Evolutionary conservation across 23 tunicate species (phyloP), one percentile per base, ranked within the genome.

Genomic region (Diplosoma virens): DNA sequence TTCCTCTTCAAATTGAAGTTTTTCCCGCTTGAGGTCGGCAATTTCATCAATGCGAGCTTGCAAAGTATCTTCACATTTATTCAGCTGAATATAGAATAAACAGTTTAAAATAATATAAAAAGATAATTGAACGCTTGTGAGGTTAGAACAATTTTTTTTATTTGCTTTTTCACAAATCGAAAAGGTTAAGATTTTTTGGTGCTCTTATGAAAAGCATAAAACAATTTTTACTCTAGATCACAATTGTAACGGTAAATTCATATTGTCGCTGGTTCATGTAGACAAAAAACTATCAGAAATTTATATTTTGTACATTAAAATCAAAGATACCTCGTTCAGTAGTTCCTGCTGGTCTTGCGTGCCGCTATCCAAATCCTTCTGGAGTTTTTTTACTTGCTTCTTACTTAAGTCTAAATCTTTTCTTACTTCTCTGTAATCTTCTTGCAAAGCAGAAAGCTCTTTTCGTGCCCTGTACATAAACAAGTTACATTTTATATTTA

Each of bases 331-430:
- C 64, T 82, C 96, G 37, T 89, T 79, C 27, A 89, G 55, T 11
- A 82, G 66, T 24, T 73, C 81, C 47, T 89, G 96, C 17, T 89
- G 96, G 3, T 89, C 82, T 59, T 79, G 71, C n/a, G 67, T 72
- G 0, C 81, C 79, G 16, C 59, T 58, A 24, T 82, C 84, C 4
- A 89, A 67, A 28, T 89, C 88, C 9, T 53, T 28, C 65, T 89
- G 83, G 2, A 82, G 45, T 11, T 61, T 30, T 22, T 71, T 55
- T 5, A 82, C 27, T 24, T 77, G 82, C 48, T 89, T 72, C 53
- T 82, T 89, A 21, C 58, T 33, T n/a, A 69, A 66, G 1, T 77
- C 79, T 3, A 72, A 32, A 25, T 89, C 87, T 27, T 53, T 35
- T 46, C 78, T 81, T 0, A 84, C 33, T 4, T 78, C 84, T 52